Conservation (phyloP, 2,797 vertebrate species). For the Oryzias dopingdopingensis region DNA sequence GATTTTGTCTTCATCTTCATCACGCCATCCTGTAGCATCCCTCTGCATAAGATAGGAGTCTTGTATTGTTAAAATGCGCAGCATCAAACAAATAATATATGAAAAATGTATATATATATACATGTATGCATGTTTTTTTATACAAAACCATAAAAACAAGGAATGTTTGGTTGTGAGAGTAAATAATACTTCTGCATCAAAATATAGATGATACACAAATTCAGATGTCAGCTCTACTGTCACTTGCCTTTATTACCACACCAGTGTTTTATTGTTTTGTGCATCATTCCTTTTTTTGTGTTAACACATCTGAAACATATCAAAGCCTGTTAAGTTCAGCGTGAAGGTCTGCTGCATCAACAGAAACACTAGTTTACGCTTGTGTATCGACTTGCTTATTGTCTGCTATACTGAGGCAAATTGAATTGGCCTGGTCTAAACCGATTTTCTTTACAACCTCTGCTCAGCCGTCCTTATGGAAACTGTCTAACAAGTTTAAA, state of each 20-base stretch:
- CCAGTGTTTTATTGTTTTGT: no score
- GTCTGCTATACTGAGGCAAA: slow-evolving; percentile 34
- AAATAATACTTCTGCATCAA: no score
- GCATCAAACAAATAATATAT: no score
- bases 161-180: no score
- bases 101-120: no score
- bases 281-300: no score
- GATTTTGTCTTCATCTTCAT: background rate
- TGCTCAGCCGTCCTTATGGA: slow-evolving; percentile 21
- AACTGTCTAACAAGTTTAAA: slow-evolving; percentile 15
- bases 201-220: no score
- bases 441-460: slow-evolving; percentile 39
- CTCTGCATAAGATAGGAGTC: background rate
- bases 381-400: slow-evolving; percentile 30
- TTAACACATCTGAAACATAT: no score
- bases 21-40: background rate
- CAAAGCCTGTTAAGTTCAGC: background rate
- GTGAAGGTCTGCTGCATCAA: slow-evolving; percentile 1
- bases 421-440: slow-evolving; percentile 57
- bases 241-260: no score
- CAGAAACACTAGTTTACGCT: slow-evolving; percentile 13
- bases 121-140: no score
- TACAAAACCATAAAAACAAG: no score
- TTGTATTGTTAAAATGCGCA: background rate
- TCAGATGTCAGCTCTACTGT: no score